phyloP scores from a whole-genome alignment of 2,888 invertebrate genomes.

The Spilarctia lutea region DNA sequence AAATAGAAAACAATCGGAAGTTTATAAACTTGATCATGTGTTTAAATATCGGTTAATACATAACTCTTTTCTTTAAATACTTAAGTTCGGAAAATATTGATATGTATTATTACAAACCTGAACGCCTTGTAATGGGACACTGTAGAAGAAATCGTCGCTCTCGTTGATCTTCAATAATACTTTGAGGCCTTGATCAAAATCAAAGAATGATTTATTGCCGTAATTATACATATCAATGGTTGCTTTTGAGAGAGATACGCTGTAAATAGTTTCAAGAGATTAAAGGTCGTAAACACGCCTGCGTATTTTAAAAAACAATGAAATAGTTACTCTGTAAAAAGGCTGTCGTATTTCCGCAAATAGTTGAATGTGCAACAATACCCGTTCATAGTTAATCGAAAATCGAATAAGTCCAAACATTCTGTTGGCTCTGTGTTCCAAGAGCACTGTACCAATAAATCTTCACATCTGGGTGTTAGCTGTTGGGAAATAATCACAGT shows the following conservation, averaged over 20 bases:
- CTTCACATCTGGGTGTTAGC: slow-evolving; percentile 83
- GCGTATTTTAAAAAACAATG: neutral
- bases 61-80: neutral
- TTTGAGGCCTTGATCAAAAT: slow-evolving; percentile 77
- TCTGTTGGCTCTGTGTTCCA: slow-evolving; percentile 79
- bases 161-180: slow-evolving; percentile 72
- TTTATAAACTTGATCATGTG: neutral
- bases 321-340: slow-evolving; percentile 68
- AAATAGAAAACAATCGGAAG: neutral
- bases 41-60: neutral
- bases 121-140: slow-evolving; percentile 79
- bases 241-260: slow-evolving; percentile 52
- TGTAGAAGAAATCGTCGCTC: slow-evolving; percentile 83
- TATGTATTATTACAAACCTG: slow-evolving; percentile 64
- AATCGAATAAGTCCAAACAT: slow-evolving; percentile 82
- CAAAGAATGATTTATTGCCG: slow-evolving; percentile 79
- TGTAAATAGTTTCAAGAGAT: slow-evolving; percentile 46
- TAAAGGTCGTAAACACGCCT: neutral
- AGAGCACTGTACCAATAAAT: slow-evolving; percentile 78
- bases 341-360: slow-evolving; percentile 72
- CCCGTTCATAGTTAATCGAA: slow-evolving; percentile 86
- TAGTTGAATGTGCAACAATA: slow-evolving; percentile 88
- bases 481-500: slow-evolving; percentile 45
- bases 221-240: slow-evolving; percentile 74
- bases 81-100: too few relatives aligned